phyloP scores from a whole-genome alignment of 2,797 vertebrate species.

The Muscicapa striata region DNA sequence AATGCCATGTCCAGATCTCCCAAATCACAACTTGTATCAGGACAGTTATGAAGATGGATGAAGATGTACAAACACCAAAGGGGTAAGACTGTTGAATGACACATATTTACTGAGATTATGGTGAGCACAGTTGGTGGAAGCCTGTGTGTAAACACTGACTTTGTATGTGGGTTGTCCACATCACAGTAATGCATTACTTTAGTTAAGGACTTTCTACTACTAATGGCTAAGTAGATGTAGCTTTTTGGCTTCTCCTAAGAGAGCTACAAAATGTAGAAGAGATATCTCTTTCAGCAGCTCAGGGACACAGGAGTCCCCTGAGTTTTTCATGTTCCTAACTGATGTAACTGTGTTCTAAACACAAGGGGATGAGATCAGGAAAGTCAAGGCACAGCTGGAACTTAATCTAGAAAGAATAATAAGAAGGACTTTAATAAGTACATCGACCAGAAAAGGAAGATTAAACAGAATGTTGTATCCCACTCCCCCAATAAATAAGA shows the following conservation, averaged over 20 bases:
- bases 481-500: neutral
- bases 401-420: neutral
- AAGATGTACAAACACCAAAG: neutral
- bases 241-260: neutral
- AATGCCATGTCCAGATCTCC: neutral
- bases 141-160: neutral
- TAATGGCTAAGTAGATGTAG: neutral
- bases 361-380: neutral
- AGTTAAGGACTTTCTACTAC: neutral
- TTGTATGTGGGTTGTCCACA: neutral
- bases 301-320: neutral
- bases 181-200: neutral
- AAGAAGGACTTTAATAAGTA: neutral
- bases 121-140: neutral
- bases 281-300: neutral
- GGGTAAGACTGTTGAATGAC: neutral
- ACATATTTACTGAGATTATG: neutral
- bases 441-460: neutral
- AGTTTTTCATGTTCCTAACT: neutral
- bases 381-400: neutral
- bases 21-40: neutral
- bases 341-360: neutral
- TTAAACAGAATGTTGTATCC: neutral
- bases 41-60: neutral
- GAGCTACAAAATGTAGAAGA: neutral